phyloP scores from a whole-genome alignment of 2,113 vertebrate species.

The Ia io region DNA sequence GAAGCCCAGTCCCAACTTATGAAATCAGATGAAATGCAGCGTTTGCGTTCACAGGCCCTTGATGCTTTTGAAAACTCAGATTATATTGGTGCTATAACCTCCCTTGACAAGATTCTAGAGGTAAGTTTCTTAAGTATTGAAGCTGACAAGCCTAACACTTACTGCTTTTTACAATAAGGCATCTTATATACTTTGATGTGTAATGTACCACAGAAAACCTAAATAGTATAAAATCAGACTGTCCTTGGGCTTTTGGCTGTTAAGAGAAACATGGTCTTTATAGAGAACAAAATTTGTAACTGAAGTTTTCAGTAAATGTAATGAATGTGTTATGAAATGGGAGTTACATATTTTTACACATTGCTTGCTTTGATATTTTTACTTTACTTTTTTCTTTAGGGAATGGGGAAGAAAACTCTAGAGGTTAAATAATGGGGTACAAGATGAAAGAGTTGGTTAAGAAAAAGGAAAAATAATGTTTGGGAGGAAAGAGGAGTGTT shows the following conservation, averaged over 20 bases:
- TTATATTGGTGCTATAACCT: constrained; percentile 84
- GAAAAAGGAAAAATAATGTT: background rate
- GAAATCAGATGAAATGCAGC: constrained; percentile 94
- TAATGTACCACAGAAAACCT: background rate
- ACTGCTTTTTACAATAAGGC: background rate
- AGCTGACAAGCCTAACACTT: background rate
- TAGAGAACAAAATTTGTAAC: background rate
- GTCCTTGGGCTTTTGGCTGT: background rate
- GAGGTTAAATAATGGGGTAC: background rate
- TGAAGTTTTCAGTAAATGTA: background rate
- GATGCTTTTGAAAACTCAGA: constrained; percentile 84
- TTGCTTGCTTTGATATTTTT: background rate
- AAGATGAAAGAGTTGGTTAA: constrained; percentile 25
- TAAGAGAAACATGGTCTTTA: background rate
- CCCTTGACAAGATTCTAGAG: constrained; percentile 91
- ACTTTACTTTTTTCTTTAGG: background rate
- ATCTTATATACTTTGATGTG: background rate
- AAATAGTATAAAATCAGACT: background rate
- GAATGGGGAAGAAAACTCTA: background rate
- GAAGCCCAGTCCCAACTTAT: constrained; percentile 91
- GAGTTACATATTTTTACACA: background rate
- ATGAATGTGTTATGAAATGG: background rate
- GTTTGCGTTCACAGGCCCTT: constrained; percentile 85
- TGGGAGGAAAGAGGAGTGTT: background rate
- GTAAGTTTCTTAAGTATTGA: constrained; percentile 78